Percentiles rank a stretch among this genome's conserved stretches.
These are phyloP conservation scores for Sitophilus oryzae DNA, from an alignment of 1,140 invertebrate species.

Conservation along the genomic window DNA sequence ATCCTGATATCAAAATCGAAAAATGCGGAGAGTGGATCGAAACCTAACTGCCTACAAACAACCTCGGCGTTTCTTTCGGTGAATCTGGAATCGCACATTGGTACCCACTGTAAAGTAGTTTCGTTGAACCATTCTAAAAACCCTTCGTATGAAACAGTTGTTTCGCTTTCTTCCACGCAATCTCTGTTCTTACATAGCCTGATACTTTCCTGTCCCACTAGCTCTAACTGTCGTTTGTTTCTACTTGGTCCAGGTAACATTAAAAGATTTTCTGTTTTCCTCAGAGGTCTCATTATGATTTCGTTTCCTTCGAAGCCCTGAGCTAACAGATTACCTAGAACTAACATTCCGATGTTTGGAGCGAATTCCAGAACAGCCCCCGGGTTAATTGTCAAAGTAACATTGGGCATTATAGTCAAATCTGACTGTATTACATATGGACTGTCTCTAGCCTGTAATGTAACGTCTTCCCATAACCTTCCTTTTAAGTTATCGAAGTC, in stretches of 20 bases:
- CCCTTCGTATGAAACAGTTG: conserved; percentile 56
- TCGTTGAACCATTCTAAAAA: conserved; percentile 94
- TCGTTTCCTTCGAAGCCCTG: conserved; percentile 70
- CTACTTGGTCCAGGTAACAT: conserved; percentile 16
- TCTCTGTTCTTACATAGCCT: conserved; percentile 69
- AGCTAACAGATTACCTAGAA: conserved; percentile 86
- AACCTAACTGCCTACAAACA: conserved; percentile 89
- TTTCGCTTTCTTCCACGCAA: conserved; percentile 53
- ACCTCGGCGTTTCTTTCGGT: conserved; percentile 92
- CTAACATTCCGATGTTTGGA: conserved; percentile 94
- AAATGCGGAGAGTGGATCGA: conserved; percentile 81
- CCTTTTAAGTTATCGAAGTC: conserved; percentile 77
- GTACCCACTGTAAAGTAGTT: conserved; percentile 93
- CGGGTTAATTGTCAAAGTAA: conserved; percentile 78
- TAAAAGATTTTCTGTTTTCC: conserved; percentile 40
- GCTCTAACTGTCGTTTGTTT: conserved; percentile 47
- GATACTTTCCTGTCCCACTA: conserved; percentile 47
- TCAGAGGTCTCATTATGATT: conserved; percentile 76
- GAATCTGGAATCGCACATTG: conserved; percentile 92
- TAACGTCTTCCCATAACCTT: conserved; percentile 67
- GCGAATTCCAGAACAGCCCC: conserved; percentile 92
- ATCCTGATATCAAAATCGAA: conserved; percentile 73
- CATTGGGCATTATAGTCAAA: conserved; percentile 93
- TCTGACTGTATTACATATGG: conserved; percentile 87
- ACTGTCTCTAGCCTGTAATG: conserved; percentile 56